A percentile compares a stretch with the other conserved stretches of the same genome.
Evolutionary conservation across 1,140 invertebrate species (phyloP).

Genomic region (Bradynema listronoti): DNA sequence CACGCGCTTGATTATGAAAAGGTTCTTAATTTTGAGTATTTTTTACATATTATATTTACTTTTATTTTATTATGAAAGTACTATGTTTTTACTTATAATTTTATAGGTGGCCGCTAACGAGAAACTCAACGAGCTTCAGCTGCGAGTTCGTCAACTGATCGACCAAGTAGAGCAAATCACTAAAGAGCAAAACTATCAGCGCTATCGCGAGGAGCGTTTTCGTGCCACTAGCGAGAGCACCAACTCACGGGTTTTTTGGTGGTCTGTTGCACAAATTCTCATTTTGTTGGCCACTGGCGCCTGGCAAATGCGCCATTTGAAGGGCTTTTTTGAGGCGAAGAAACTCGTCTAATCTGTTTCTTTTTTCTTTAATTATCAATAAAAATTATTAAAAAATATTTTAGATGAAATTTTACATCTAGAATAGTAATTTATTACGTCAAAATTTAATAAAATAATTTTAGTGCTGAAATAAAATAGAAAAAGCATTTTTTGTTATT

Average conservation of each 20-base stretch:
- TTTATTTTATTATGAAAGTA: background rate
- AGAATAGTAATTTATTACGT: too few species aligned
- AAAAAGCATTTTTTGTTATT: too few species aligned
- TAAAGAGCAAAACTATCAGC: slow-evolving; percentile 98
- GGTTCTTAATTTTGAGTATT: slow-evolving; percentile 22
- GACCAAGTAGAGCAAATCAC: slow-evolving; percentile 98
- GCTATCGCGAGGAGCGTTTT: slow-evolving; percentile 96
- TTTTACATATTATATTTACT: background rate
- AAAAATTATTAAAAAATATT: too few species aligned
- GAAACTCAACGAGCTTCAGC: slow-evolving; percentile 87
- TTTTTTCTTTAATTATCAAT: too few species aligned
- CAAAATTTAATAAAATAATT: too few species aligned
- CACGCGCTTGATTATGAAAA: slow-evolving; percentile 94
- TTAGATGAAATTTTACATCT: too few species aligned
- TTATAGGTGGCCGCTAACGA: slow-evolving; percentile 85
- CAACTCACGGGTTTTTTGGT: slow-evolving; percentile 91
- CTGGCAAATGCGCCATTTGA: slow-evolving; percentile 98
- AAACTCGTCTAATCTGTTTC: slow-evolving; percentile 85
- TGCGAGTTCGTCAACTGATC: slow-evolving; percentile 84
- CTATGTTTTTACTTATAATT: background rate
- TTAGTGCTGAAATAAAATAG: too few species aligned
- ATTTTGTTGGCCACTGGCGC: slow-evolving; percentile 85
- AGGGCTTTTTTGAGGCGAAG: slow-evolving; percentile 99
- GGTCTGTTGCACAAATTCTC: slow-evolving; percentile 84
- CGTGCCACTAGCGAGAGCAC: slow-evolving; percentile 94